Percentiles rank a stretch among this genome's conserved stretches.
Conservation (phyloP, 2,888 invertebrate genomes). For the Antheraea assamensis region DNA sequence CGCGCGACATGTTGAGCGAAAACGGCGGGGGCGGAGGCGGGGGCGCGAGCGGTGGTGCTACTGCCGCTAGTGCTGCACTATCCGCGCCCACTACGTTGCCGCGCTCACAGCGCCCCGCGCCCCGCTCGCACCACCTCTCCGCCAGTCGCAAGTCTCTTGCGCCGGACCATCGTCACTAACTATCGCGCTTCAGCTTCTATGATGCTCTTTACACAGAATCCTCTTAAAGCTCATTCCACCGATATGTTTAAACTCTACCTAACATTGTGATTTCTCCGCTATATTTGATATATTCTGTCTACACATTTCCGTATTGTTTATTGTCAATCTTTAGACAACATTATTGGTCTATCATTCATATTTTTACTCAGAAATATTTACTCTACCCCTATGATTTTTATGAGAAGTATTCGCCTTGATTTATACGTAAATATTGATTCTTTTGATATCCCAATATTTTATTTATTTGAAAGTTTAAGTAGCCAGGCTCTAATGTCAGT, state of each 20-base stretch:
- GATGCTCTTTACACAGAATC: neutral
- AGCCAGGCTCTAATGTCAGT: neutral
- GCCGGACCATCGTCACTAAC: conserved; percentile 76
- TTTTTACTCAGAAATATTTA: neutral
- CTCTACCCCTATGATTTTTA: neutral
- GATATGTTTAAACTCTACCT: neutral
- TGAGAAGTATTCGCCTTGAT: neutral
- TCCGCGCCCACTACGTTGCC: conserved; percentile 72
- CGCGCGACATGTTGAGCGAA: conserved; percentile 91
- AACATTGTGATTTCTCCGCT: neutral
- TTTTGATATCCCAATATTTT: neutral
- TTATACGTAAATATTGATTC: neutral
- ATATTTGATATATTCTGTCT: neutral
- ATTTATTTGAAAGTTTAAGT: neutral
- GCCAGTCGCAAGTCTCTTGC: conserved; percentile 81
- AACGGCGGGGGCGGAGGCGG: conserved; percentile 53
- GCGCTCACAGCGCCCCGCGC: conserved; percentile 74
- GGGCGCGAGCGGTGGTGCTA: conserved; percentile 39
- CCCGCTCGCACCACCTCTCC: conserved; percentile 73
- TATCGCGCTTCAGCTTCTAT: conserved; percentile 16
- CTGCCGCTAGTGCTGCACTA: conserved; percentile 42
- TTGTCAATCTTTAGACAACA: neutral
- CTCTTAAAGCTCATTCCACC: neutral
- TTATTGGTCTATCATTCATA: neutral
- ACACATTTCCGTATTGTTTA: neutral